A percentile compares a stretch with the other conserved stretches of the same genome.
Evolutionary conservation across 2,888 invertebrate species (phyloP).

Genomic region (Graphium colonna): DNA sequence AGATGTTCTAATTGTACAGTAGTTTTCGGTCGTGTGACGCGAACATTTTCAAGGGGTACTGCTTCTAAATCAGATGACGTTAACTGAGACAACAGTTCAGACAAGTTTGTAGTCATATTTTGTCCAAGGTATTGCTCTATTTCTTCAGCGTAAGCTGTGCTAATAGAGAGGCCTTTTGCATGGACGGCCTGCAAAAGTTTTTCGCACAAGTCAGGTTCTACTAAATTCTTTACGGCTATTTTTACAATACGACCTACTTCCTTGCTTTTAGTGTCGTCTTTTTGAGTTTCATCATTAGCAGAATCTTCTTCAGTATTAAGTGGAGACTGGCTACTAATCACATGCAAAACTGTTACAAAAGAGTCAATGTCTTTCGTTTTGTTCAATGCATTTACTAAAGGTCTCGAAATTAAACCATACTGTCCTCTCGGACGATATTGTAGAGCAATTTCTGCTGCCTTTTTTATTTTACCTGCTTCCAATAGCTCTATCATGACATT

Average conservation of each 20-base stretch:
- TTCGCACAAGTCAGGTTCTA: constrained; percentile 67
- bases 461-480: constrained; percentile 72
- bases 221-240: constrained; percentile 67
- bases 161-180: constrained; percentile 84
- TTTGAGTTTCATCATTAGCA: constrained; percentile 43
- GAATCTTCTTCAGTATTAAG: constrained; percentile 36
- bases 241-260: constrained; percentile 79
- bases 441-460: constrained; percentile 83
- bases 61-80: constrained; percentile 82
- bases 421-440: constrained; percentile 80
- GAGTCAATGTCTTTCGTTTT: constrained; percentile 82
- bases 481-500: constrained; percentile 82
- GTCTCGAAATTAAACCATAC: constrained; percentile 73
- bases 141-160: constrained; percentile 78
- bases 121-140: constrained; percentile 83
- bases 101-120: constrained; percentile 82
- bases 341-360: constrained; percentile 81
- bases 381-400: constrained; percentile 79
- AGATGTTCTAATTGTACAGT: constrained; percentile 78
- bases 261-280: constrained; percentile 37
- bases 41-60: constrained; percentile 45
- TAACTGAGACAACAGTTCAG: constrained; percentile 81
- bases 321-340: constrained; percentile 46
- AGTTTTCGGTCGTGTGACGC: constrained; percentile 37
- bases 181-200: constrained; percentile 77